Base-by-base conservation (phyloP, 2,888 invertebrate genomes). In the Xanthorhoe designata region DNA sequence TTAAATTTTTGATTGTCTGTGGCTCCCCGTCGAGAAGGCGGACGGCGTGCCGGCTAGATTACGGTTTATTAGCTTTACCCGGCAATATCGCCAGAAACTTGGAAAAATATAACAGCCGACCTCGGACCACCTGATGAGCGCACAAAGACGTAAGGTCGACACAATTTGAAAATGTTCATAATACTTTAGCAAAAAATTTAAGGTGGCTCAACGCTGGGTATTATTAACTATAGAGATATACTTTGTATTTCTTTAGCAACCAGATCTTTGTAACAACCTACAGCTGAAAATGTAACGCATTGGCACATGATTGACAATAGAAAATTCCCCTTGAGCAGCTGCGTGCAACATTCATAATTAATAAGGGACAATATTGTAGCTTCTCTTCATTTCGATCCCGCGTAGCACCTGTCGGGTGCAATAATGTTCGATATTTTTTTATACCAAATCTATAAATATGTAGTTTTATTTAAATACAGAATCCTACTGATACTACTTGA, bases 1-100 rank as follows among this genome's bases (percentile, higher is more conserved):
- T 68, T 68, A 68, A 68, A 68, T 61, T 68, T 68, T 68, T 68
- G 68, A 68, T 68, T 68, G 68, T 68, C 64, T 68, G 68, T 42
- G 68, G 56, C 29, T 47, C 57, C 68, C 64, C 49, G 64, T 50
- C 53, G 64, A 42, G 59, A 59, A 58, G 55, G 56, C 60, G 57
- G 63, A 32, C 42, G 64, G 59, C 59, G 45, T 56, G 64, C 55
- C 61, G 57, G 68, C 68, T 64, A 68, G 68, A 68, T 68, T 68
- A 68, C 68, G 57, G 68, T 58, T 68, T 68, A 68, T 68, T 68
- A 64, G 61, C 64, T 68, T 68, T 64, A 35, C 61, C 61, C 49
- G 64, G 68, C 68, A 68, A 64, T 68, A 68, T 64, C 58, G 60
- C 59, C 57, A 58, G 57, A 55, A 61, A 51, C 50, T 56, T 49